Base-by-base conservation (phyloP, 2,113 vertebrate genomes). In the Cyphomyrus discorhynchus region DNA sequence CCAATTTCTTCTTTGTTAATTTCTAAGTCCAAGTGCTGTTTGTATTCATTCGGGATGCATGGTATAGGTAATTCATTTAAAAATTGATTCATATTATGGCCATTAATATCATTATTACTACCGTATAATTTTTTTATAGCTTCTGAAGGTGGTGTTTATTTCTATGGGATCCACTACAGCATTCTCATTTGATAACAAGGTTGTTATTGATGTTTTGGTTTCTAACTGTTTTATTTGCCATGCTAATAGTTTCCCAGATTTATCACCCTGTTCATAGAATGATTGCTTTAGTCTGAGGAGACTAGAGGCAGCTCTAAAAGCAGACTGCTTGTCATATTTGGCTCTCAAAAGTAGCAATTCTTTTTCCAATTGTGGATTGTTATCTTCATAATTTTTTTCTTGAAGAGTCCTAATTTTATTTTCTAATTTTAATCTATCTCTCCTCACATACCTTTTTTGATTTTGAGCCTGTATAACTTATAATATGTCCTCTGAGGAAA, bases 381-480 rank as follows among this genome's bases (percentile, higher is more conserved):
- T 87, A 15, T 35, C 2, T 2, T 15, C 24, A 19, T 27, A 27
- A 15, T 1, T 11, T 39, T 53, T 87, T 31, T 56, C 50, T 21
- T 39, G 50, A 87, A 74, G 66, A 35, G 5, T 56, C 27, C 8
- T 87, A 19, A 56, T 87, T 53, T 35, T 53, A 15, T 87, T 13
- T 5, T 86, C 85, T n/a, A 53, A 86, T 9, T 66, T 21, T 27
- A 70, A 4, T 70, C 62, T 52, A 4, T 70, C 62, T 52, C 11
- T 86, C 47, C 27, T 86, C 85, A 53, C 10, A 5, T 58, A 21
- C 53, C 15, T 86, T 86, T 15, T 86, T 52, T 86, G 3, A 31
- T 35, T 86, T 86, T 86, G 50, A 86, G n/a, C 85, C 15, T 52
- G n/a, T 86, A 49, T n/a, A 86, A 56, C 85, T 50, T 17, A 35